Percentiles rank a stretch among this genome's conserved stretches.
Evolutionary conservation across 2,888 invertebrate genomes (phyloP).

Genomic region (Margaritifera margaritifera): DNA sequence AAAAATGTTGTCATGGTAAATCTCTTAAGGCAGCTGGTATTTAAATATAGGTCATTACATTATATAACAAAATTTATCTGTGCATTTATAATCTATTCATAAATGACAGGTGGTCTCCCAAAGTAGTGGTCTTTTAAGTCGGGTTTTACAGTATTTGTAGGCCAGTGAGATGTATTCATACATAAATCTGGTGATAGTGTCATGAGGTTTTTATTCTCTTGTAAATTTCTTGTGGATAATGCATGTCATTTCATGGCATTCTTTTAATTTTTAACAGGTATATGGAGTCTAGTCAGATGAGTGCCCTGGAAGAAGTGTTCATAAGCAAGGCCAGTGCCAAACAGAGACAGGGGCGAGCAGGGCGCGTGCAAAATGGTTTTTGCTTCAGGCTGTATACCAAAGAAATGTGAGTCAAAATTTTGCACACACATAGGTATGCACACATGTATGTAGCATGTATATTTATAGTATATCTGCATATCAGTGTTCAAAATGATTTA

Average conservation of each 20-base stretch:
- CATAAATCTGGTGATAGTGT: background rate
- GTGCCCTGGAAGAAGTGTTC: constrained; percentile 65
- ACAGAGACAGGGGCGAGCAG: constrained; percentile 69
- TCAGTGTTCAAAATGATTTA: no score
- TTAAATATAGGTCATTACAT: no score
- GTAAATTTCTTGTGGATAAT: background rate
- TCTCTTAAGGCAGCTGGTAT: no score
- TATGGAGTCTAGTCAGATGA: constrained; percentile 68
- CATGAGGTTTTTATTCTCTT: background rate
- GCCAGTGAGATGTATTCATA: background rate
- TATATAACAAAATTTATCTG: no score
- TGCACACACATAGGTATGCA: no score
- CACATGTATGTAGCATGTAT: no score
- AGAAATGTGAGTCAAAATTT: constrained; percentile 43
- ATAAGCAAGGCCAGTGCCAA: constrained; percentile 69
- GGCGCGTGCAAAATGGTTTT: constrained; percentile 64
- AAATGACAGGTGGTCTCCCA: no score
- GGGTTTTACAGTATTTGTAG: no score
- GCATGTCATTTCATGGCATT: background rate
- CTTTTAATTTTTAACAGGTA: constrained; percentile 53
- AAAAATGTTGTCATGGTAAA: no score
- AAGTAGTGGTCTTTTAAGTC: no score
- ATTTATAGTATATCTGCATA: no score
- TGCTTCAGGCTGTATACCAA: constrained; percentile 68
- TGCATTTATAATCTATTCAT: no score